phyloP scores from a whole-genome alignment of 30 jellyfish, hydroid and myxozoan genomes.

The Pelagia noctiluca region DNA sequence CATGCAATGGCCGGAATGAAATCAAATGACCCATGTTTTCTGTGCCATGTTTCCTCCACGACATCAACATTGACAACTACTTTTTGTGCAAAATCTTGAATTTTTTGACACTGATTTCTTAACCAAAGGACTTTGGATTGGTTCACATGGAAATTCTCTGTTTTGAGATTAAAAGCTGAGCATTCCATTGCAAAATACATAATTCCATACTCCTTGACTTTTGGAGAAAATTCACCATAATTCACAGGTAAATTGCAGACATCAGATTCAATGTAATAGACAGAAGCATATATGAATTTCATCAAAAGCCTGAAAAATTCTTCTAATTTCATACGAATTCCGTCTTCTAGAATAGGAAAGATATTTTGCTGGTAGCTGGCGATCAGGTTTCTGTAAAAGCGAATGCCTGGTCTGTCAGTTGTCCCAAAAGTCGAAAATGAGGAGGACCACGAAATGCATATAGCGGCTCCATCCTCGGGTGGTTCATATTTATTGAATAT shows the following conservation, averaged over 20 bases:
- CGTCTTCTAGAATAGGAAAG: slow-evolving; percentile 31
- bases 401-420: background rate
- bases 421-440: background rate
- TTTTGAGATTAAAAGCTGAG: background rate
- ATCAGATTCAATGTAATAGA: slow-evolving; percentile 1
- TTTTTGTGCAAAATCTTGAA: slow-evolving; percentile 22
- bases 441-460: slow-evolving; percentile 47
- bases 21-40: slow-evolving; percentile 35
- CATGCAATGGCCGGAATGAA: slow-evolving; percentile 56
- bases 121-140: background rate
- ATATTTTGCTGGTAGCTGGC: slow-evolving; percentile 38
- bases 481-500: slow-evolving; percentile 9
- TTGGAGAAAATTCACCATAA: background rate
- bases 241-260: background rate
- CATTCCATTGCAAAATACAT: background rate
- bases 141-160: background rate
- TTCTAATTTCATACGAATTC: slow-evolving; percentile 12
- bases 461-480: slow-evolving; percentile 37
- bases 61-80: background rate
- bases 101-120: background rate
- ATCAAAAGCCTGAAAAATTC: slow-evolving; percentile 5
- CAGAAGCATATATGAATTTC: slow-evolving; percentile 2
- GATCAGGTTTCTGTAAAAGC: slow-evolving; percentile 5
- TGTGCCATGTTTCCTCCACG: background rate
- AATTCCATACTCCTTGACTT: background rate